Evolutionary conservation across 2,888 invertebrate species (phyloP), one percentile per base, ranked within the genome.

Genomic region (Capitulum mitella): DNA sequence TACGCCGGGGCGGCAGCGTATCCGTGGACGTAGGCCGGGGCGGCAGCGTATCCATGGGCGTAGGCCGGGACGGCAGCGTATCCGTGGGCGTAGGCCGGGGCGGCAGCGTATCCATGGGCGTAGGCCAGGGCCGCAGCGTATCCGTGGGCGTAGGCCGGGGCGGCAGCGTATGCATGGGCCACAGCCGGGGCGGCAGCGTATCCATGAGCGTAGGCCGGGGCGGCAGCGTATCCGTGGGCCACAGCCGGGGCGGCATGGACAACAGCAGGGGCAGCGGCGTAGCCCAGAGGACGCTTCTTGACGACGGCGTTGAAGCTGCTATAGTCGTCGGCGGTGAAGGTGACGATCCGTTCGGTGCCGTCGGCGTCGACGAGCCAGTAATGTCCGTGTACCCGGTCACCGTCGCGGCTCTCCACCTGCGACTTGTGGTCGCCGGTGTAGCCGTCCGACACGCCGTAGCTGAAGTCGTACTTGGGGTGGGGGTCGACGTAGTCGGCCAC

Each of bases 291-390:
- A 61, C 81, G 79, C 64, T 82, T 82, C 64, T 82, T 81, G 14
- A 82, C 82, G 5, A 82, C 81, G 32, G 82, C 82, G 61, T 82
- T 82, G 77, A 82, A 82, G 46, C 82, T 82, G 76, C 79, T 78
- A 51, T 77, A 64, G 22, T 61, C 78, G 77, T 81, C 81, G 26
- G 82, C 81, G 10, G 81, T 82, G 76, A 80, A 82, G 19, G 76
- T 79, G 3, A 81, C 81, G 26, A 80, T 80, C 34, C 81, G 74
- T 29, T 75, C 75, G 74, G 75, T 74, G 40, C 78, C 78, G 75
- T 78, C 78, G 14, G 78, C 29, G 43, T 78, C 78, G 48, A 78
- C 75, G n/a, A 78, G 75, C 19, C 74, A 34, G 74, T 78, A 78
- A 51, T 78, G 48, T 14, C 78, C 78, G 6, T 48, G 48, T 29